A percentile compares a stretch with the other conserved stretches of the same genome.
phyloP scores from a whole-genome alignment of 2,888 invertebrate species.

The Ceramica pisi region DNA sequence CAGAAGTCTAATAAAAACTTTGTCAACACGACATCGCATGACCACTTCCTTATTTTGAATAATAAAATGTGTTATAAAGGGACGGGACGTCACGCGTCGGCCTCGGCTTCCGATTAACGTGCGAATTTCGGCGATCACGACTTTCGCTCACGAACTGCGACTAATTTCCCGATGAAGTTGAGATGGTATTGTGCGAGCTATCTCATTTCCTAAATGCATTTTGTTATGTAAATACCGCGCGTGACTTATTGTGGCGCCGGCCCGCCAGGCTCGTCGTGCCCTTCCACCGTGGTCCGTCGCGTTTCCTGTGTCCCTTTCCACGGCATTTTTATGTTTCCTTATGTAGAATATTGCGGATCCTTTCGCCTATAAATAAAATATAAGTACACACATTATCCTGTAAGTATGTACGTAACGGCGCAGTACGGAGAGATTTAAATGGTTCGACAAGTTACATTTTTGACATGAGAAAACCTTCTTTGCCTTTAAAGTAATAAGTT shows the following conservation, averaged over 20 bases:
- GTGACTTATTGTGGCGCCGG: slow-evolving; percentile 75
- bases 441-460: no score
- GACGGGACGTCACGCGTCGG: slow-evolving; percentile 33
- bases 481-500: not conserved
- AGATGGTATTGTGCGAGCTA: slow-evolving; percentile 67
- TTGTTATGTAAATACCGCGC: slow-evolving; percentile 69
- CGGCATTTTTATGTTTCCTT: slow-evolving; percentile 72
- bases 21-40: slow-evolving; percentile 61
- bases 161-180: slow-evolving; percentile 70
- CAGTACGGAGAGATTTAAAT: slow-evolving; percentile 12
- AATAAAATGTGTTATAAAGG: slow-evolving; percentile 54
- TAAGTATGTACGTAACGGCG: slow-evolving; percentile 8
- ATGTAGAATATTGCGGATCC: slow-evolving; percentile 64
- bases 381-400: slow-evolving; percentile 25
- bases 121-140: slow-evolving; percentile 49
- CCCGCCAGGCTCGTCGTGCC: slow-evolving; percentile 63
- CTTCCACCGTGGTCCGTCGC: slow-evolving; percentile 44
- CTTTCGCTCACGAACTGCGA: slow-evolving; percentile 41
- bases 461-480: not conserved
- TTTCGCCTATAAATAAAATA: slow-evolving; percentile 45
- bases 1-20: slow-evolving; percentile 71
- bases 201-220: slow-evolving; percentile 78
- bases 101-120: slow-evolving; percentile 44
- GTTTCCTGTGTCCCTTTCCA: slow-evolving; percentile 60
- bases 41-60: slow-evolving; percentile 63